A percentile compares a stretch with the other conserved stretches of the same genome.
These are phyloP conservation scores for Nettapus auritus DNA, from an alignment of 2,113 vertebrate genomes.

Conservation along the genomic window DNA sequence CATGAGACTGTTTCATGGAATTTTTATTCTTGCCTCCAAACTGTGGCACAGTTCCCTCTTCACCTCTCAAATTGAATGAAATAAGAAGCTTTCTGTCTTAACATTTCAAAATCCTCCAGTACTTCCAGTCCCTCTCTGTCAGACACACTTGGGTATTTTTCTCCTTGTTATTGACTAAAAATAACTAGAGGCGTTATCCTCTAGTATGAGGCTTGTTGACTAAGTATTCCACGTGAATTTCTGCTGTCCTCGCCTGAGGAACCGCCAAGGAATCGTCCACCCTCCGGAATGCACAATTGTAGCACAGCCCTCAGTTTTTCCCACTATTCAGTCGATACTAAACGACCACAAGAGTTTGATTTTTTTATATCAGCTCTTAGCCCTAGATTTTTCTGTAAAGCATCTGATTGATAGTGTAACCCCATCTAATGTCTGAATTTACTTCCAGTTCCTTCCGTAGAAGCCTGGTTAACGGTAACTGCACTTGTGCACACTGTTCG, in stretches of 20 bases:
- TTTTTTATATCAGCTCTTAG: background rate
- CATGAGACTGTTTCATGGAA: constrained; percentile 56
- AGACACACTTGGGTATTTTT: constrained; percentile 29
- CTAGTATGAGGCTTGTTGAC: background rate
- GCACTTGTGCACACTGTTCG: rapidly evolving
- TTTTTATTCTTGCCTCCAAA: constrained; percentile 71
- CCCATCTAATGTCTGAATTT: background rate
- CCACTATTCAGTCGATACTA: rapidly evolving
- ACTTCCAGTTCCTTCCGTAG: too few relatives aligned
- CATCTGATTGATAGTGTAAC: background rate
- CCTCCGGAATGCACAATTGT: background rate
- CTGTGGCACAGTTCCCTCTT: constrained; percentile 63
- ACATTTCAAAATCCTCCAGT: constrained; percentile 41
- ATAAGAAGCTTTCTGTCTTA: constrained; percentile 67
- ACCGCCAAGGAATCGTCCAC: background rate
- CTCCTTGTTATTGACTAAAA: constrained; percentile 43
- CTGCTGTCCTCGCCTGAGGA: background rate
- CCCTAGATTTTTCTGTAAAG: rapidly evolving
- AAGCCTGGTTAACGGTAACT: rapidly evolving
- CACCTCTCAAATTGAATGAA: constrained; percentile 69
- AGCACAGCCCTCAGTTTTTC: background rate
- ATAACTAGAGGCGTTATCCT: constrained; percentile 22
- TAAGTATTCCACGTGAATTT: background rate
- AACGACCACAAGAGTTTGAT: rapidly evolving
- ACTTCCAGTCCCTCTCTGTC: constrained; percentile 48